Evolutionary conservation across 2,113 vertebrate genomes (phyloP), one percentile per base, ranked within the genome.

Genomic region (Paramisgurnus dabryanus): DNA sequence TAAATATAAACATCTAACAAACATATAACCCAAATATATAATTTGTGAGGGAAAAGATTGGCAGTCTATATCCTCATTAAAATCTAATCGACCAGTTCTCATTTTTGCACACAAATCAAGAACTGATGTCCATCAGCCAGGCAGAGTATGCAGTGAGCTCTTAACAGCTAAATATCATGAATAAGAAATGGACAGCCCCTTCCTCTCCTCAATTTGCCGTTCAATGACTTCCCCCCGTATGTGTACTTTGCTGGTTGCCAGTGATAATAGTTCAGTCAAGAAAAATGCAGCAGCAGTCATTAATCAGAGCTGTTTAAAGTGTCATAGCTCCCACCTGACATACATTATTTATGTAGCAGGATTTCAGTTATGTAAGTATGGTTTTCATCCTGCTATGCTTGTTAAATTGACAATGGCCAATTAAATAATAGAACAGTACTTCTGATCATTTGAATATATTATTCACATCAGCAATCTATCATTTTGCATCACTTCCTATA

Each of bases 91-190:
- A 49, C 7, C 18, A 72, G 69, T 57, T 65, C 70, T 60, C 40
- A 60, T 73, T 73, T 41, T 74, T 74, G 13, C 12, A 47, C n/a
- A 61, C 1, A 8, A 74, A 45, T 74, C n/a, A 22, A 27, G n/a
- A 60, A 43, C 49, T 34, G 27, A 63, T 55, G 61, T 55, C n/a
- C 13, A 40, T 77, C 58, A 53, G 45, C 68, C 77, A 67, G 45
- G 39, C 45, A 53, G 40, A 60, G n/a, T 64, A 41, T 64, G 63
- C 27, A 79, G 58, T 40, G 65, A 85, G 75, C 61, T 74, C 66
- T 83, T 85, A 83, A 83, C 78, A 68, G 78, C 73, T 66, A 72
- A 78, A 80, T 79, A 68, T 83, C 78, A 83, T 85, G 18, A 85
- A 83, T 85, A 83, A 83, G 65, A 81, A 70, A 85, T 81, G 64